Conservation (phyloP, 23 tunicate genomes). For the Botrylloides violaceus region DNA sequence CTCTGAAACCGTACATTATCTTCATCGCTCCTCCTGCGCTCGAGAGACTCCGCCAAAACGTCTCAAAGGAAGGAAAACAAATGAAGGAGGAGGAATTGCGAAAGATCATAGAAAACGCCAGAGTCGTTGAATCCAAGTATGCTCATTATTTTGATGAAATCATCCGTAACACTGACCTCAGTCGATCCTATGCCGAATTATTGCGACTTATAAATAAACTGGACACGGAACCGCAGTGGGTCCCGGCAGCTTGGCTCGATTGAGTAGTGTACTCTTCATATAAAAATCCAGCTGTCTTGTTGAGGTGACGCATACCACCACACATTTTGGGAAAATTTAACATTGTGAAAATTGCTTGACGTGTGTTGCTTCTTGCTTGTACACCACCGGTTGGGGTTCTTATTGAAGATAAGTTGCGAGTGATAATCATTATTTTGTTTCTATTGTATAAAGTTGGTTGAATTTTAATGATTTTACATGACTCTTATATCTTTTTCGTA, state of each 20-base stretch:
- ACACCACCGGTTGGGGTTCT: too few species aligned
- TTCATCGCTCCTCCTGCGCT: slow-evolving; percentile 91
- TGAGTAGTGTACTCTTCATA: too few species aligned
- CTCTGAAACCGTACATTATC: slow-evolving; percentile 83
- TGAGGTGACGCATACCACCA: too few species aligned
- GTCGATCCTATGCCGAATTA: slow-evolving; percentile 90
- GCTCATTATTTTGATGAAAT: slow-evolving; percentile 93
- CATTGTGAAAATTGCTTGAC: too few species aligned
- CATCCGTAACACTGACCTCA: slow-evolving; percentile 75
- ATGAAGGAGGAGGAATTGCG: slow-evolving; percentile 87
- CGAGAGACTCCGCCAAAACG: slow-evolving; percentile 64
- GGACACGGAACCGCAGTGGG: slow-evolving; percentile 99
- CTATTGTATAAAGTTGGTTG: too few species aligned
- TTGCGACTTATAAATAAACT: slow-evolving; percentile 83
- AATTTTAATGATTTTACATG: too few species aligned
- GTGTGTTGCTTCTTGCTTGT: too few species aligned
- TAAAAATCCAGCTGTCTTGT: too few species aligned
- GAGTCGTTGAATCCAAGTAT: slow-evolving; percentile 72
- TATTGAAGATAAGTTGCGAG: too few species aligned
- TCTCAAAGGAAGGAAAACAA: slow-evolving; percentile 80
- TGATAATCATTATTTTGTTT: too few species aligned
- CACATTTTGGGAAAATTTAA: too few species aligned
- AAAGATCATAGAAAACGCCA: slow-evolving; percentile 80
- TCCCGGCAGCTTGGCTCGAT: slow-evolving; percentile 96
- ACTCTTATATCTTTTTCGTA: too few species aligned